Evolutionary conservation across 2,797 vertebrate genomes (phyloP).

Genomic region (Rousettus madagascariensis): DNA sequence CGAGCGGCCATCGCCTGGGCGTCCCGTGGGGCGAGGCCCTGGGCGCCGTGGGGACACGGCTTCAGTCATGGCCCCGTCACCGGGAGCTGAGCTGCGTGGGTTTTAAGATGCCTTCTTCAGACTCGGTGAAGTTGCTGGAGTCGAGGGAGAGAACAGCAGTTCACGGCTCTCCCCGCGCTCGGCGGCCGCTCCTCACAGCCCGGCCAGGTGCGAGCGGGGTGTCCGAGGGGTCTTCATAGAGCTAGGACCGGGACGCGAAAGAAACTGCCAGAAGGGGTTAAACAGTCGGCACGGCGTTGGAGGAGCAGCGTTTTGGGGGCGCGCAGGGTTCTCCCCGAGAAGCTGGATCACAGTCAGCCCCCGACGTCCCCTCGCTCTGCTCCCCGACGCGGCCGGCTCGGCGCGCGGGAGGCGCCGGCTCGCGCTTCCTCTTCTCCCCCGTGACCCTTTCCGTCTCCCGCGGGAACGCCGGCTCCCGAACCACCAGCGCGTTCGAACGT

Average conservation of each 20-base stretch:
- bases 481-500: rapidly evolving
- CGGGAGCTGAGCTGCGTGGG: no score
- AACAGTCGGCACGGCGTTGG: not conserved
- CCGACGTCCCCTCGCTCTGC: not conserved
- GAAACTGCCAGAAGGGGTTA: not conserved
- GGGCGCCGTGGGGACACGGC: rapidly evolving
- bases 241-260: not conserved
- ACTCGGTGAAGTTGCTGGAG: not conserved
- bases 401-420: not conserved
- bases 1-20: not conserved
- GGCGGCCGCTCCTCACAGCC: not conserved
- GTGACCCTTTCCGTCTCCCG: not conserved
- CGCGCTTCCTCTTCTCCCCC: not conserved
- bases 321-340: not conserved
- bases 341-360: not conserved
- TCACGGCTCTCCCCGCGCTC: rapidly evolving
- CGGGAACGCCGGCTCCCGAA: not conserved
- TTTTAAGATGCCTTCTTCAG: not conserved
- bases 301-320: not conserved
- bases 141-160: not conserved
- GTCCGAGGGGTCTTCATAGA: not conserved
- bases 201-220: no score
- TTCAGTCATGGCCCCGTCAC: no score
- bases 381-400: not conserved
- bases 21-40: rapidly evolving